These are phyloP conservation scores for Ormyrus thymus DNA, from an alignment of 2,888 invertebrate genomes.

Conservation along the genomic window DNA sequence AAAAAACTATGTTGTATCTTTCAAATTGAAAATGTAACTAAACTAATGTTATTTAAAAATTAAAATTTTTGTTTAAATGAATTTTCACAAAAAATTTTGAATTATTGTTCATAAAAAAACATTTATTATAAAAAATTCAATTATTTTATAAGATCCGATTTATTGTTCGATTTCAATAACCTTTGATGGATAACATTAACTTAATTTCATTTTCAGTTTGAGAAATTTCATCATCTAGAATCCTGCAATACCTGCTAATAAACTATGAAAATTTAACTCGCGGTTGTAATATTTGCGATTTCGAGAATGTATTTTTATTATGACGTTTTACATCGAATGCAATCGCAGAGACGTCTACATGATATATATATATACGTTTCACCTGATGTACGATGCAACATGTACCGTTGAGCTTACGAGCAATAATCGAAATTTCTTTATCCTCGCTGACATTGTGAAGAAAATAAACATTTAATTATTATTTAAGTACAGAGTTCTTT, in stretches of 20 bases:
- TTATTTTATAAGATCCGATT: no score
- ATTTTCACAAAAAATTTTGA: no score
- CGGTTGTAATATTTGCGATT: conserved; percentile 35
- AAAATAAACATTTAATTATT: conserved; percentile 34
- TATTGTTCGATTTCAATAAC: no score
- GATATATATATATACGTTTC: conserved; percentile 15
- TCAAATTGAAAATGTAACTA: conserved; percentile 32
- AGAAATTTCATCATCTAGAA: conserved; percentile 9
- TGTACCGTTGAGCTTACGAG: conserved; percentile 43
- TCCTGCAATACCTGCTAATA: conserved; percentile 22
- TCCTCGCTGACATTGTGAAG: conserved; percentile 39
- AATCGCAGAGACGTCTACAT: conserved; percentile 28
- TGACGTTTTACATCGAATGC: conserved; percentile 55
- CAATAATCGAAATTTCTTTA: conserved; percentile 51
- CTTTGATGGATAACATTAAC: no score
- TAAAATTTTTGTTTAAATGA: no score
- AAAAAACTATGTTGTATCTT: conserved; percentile 10
- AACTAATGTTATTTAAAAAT: no score
- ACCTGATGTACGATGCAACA: conserved; percentile 38
- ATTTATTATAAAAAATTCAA: no score
- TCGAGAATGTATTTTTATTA: conserved; percentile 58
- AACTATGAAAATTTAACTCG: conserved; percentile 23
- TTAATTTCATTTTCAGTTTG: conserved; percentile 13
- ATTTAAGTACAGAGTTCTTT: neutral
- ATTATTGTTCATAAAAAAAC: no score